Base-by-base conservation (phyloP, 2,797 vertebrate species). In the Cyclura pinguis region DNA sequence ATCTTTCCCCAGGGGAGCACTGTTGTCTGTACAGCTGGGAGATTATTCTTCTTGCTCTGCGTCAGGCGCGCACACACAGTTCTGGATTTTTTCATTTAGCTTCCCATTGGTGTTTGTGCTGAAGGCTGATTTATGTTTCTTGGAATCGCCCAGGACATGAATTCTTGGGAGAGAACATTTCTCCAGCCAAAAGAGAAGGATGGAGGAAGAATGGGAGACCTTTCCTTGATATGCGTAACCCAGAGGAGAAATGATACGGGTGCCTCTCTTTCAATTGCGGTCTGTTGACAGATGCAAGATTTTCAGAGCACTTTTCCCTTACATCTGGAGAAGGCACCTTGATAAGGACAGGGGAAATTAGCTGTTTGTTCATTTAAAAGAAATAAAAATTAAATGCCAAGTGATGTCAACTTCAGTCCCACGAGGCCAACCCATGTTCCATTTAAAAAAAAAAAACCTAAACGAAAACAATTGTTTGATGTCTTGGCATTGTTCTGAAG, bases 101-200 rank as follows among this genome's bases (percentile, higher is more conserved):
- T 90, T 87, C 57, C 67, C 72, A 32, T 77, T 47, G 80, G 80
- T 14, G 12, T 52, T 83, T 87, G 55, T 27, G 47, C 47, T 52
- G 80, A 67, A 87, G 42, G 89, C 55, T 87, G 85, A 87, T 87
- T 90, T 90, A 77, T 87, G 16, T n/a, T 90, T 90, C 89, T 90
- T 90, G 80, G 89, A 90, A 90, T 55, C 9, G n/a, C 57, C 80
- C 57, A 57, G 89, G 69, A 90, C 57, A 67, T 90, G 89, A 85
- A 87, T 90, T 90, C 89, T 72, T 90, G 72, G 57, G 85, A 87
- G 72, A 87, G 85, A 87, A 87, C 85, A 77, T 82, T 90, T 87
- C 59, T 87, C 69, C 80, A 16, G 89, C 89, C 80, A 87, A 83
- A 74, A 76, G 64, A 55, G 57, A 52, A 76, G 72, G 57, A 67